Evolutionary conservation across 2,888 invertebrate genomes (phyloP).

Genomic region (Drosophila mulleri): DNA sequence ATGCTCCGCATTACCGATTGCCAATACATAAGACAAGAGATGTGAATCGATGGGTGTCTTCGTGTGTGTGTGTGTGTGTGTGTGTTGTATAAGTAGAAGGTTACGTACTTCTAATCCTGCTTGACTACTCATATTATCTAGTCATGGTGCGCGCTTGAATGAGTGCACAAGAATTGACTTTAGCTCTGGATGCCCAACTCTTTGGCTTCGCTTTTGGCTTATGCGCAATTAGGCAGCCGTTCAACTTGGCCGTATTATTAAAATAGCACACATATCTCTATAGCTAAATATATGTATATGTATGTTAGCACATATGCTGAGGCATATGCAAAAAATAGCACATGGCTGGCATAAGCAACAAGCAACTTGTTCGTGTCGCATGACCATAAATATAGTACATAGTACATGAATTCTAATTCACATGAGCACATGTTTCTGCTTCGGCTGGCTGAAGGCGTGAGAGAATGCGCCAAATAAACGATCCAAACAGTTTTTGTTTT

Average conservation of each 20-base stretch:
- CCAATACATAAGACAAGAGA: slow-evolving; percentile 24
- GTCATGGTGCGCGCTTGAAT: slow-evolving; percentile 34
- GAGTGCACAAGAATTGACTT: slow-evolving; percentile 20
- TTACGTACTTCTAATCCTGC: slow-evolving; percentile 25
- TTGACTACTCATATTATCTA: slow-evolving; percentile 55
- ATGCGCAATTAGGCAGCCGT: slow-evolving; percentile 63
- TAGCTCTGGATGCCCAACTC: not conserved
- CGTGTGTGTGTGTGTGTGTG: not conserved
- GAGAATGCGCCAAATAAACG: slow-evolving; percentile 25
- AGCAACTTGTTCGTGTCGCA: slow-evolving; percentile 27
- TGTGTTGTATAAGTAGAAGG: not conserved
- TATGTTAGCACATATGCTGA: slow-evolving; percentile 28
- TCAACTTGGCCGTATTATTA: slow-evolving; percentile 56
- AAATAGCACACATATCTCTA: slow-evolving; percentile 35
- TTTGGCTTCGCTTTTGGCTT: slow-evolving; percentile 25
- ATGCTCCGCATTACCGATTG: slow-evolving; percentile 45
- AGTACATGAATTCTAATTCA: slow-evolving; percentile 16
- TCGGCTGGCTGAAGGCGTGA: slow-evolving; percentile 21
- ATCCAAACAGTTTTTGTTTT: slow-evolving; percentile 20
- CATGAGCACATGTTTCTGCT: slow-evolving; percentile 44
- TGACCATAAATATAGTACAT: slow-evolving; percentile 12
- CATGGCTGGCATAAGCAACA: slow-evolving; percentile 25
- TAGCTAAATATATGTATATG: slow-evolving; percentile 6
- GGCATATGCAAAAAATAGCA: slow-evolving; percentile 30
- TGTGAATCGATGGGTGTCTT: not conserved